Conservation (phyloP, 1,140 invertebrate genomes). For the Cyrtorhinus lividipennis region DNA sequence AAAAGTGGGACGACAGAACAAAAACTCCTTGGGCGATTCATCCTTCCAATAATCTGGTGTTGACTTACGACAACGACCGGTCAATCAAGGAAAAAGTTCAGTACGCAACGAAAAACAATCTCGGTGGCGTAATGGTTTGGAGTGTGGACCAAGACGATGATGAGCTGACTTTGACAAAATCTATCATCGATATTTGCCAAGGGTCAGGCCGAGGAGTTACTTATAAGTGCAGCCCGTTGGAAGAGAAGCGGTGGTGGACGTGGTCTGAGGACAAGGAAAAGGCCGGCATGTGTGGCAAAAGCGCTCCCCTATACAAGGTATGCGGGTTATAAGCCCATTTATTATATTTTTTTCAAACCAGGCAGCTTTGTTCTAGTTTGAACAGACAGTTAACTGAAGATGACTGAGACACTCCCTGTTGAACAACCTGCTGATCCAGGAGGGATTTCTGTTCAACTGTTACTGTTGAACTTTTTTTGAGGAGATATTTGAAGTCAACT, state of each 20-base stretch:
- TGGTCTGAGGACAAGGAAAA: constrained; percentile 20
- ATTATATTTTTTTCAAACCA: too few species aligned
- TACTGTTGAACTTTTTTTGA: too few species aligned
- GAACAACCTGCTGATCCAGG: too few species aligned
- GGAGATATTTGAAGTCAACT: too few species aligned
- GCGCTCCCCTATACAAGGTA: constrained; percentile 22
- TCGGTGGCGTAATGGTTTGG: constrained; percentile 24
- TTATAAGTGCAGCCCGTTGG: constrained; percentile 21
- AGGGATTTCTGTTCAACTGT: too few species aligned
- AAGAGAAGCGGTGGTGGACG: constrained; percentile 24
- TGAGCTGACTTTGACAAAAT: constrained; percentile 17
- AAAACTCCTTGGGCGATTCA: constrained; percentile 21
- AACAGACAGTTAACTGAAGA: too few species aligned
- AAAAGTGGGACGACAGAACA: constrained; percentile 19
- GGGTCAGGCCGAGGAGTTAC: constrained; percentile 17
- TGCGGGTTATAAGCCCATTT: too few species aligned
- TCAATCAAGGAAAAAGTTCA: constrained; percentile 19
- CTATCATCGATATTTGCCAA: constrained; percentile 14
- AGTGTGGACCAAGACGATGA: constrained; percentile 21
- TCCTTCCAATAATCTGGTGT: constrained; percentile 15
- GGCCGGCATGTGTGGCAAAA: constrained; percentile 22
- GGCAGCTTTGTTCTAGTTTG: too few species aligned
- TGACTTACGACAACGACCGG: constrained; percentile 21
- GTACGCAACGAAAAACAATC: constrained; percentile 21
- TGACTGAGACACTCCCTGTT: too few species aligned